Evolutionary conservation across 1,140 invertebrate genomes (phyloP).

Genomic region (Triops cancriformis): DNA sequence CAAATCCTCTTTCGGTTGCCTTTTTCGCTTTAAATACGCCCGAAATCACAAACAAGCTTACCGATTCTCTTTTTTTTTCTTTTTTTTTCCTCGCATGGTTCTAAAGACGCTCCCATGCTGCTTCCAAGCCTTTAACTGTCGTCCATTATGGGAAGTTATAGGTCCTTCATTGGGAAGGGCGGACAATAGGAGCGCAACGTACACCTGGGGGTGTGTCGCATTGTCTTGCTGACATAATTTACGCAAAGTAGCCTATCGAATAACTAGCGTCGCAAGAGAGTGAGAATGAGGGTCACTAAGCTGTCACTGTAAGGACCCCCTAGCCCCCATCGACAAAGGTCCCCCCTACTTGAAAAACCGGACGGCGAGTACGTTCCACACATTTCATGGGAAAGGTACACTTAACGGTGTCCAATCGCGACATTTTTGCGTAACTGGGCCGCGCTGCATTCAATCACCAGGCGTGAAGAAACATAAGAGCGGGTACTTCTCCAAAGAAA

Average conservation of each 20-base stretch:
- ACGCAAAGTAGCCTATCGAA: slow-evolving; percentile 3
- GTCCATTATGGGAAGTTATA: not conserved
- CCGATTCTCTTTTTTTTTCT: not conserved
- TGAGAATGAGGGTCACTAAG: slow-evolving; percentile 9
- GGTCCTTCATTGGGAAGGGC: not conserved
- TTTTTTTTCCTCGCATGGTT: not conserved
- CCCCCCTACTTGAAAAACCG: no score
- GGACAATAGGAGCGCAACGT: not conserved
- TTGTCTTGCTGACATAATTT: slow-evolving; percentile 2
- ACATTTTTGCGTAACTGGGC: not conserved
- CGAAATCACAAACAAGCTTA: not conserved
- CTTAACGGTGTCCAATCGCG: no score
- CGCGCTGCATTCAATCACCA: not conserved
- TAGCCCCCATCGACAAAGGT: no score
- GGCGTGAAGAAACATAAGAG: not conserved
- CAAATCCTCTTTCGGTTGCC: not conserved
- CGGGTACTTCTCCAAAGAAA: not conserved
- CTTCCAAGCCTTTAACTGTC: not conserved
- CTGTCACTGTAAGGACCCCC: not conserved
- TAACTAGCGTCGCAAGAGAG: not conserved
- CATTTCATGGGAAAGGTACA: not conserved
- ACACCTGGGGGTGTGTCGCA: not conserved
- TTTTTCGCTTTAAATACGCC: not conserved
- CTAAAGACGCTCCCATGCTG: not conserved
- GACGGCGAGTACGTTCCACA: no score